Conservation (phyloP, 2,797 vertebrate species). For the Spheniscus humboldti region DNA sequence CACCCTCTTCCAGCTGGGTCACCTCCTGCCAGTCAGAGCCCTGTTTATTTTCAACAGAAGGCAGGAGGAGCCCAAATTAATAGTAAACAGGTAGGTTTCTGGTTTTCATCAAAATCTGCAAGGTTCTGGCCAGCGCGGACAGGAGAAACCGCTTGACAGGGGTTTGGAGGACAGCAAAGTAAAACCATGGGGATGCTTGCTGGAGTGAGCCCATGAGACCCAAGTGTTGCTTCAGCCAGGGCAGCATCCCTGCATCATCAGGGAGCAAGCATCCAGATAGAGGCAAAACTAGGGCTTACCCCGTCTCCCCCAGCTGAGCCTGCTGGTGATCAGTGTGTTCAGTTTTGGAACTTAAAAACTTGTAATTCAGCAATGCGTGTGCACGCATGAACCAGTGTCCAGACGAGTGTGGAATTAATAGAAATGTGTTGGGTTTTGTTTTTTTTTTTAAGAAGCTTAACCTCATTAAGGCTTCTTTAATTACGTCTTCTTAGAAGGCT, state of each 20-base stretch:
- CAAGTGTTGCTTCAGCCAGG: background rate
- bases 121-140: background rate
- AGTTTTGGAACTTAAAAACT: background rate
- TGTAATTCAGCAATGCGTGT: background rate
- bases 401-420: background rate
- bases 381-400: background rate
- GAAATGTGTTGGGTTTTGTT: background rate
- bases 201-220: background rate
- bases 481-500: background rate
- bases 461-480: background rate
- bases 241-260: background rate
- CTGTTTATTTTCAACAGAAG: constrained; percentile 9
- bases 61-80: background rate
- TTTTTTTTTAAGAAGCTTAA: background rate
- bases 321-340: background rate
- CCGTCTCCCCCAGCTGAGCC: background rate
- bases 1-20: background rate
- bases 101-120: background rate
- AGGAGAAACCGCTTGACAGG: background rate
- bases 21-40: background rate
- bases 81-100: background rate
- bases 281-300: background rate
- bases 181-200: background rate
- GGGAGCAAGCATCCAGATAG: background rate
- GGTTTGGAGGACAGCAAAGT: background rate